Percentiles rank a stretch among this genome's conserved stretches.
phyloP scores from a whole-genome alignment of 2,113 vertebrate species.

The Polypterus senegalus region DNA sequence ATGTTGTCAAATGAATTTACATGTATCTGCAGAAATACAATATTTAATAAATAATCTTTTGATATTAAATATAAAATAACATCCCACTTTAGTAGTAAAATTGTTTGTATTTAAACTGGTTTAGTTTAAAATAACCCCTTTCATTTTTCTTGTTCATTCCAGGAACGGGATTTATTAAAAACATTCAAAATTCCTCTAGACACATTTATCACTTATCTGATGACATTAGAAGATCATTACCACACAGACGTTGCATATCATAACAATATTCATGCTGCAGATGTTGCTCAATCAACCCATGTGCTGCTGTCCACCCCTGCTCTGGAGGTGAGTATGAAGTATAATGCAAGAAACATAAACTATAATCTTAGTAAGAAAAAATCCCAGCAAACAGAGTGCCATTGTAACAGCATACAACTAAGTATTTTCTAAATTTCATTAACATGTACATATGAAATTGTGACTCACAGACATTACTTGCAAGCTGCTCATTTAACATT shows the following conservation, averaged over 20 bases:
- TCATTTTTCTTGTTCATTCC: constrained; percentile 21
- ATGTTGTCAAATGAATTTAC: too few species aligned
- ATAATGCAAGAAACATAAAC: too few species aligned
- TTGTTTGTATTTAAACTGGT: not conserved
- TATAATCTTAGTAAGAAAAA: too few species aligned
- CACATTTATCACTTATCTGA: constrained; percentile 92
- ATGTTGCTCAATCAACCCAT: constrained; percentile 93
- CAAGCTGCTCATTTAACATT: too few species aligned
- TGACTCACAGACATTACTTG: too few species aligned
- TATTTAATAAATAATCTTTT: not conserved
- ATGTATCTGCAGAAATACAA: not conserved
- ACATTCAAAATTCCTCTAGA: constrained; percentile 96
- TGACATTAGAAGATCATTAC: constrained; percentile 98
- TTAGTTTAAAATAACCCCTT: not conserved
- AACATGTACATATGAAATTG: not conserved
- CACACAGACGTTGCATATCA: constrained; percentile 93
- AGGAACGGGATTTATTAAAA: constrained; percentile 95
- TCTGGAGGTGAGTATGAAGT: constrained; percentile 67
- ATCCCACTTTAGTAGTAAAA: not conserved
- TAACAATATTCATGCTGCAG: constrained; percentile 95
- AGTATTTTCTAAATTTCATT: not conserved
- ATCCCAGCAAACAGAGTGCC: too few species aligned
- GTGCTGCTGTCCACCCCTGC: constrained; percentile 93
- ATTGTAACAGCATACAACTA: too few species aligned
- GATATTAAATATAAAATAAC: not conserved